Conservation (phyloP, 1,140 invertebrate genomes). For the Callitettix versicolor region DNA sequence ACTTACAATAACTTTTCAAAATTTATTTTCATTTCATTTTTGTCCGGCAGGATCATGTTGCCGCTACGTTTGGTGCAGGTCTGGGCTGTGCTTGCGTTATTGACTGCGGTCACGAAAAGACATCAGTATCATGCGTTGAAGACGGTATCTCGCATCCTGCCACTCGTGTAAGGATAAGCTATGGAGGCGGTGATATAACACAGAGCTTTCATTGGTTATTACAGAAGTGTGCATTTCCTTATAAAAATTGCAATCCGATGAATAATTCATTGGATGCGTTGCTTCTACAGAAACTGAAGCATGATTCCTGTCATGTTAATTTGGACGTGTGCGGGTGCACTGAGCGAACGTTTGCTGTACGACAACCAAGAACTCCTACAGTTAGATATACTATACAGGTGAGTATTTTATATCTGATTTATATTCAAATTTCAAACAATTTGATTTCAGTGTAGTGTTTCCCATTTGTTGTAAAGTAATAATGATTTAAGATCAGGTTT, state of each 20-base stretch:
- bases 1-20: too few species aligned
- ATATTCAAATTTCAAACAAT: neutral
- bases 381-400: conserved; percentile 60
- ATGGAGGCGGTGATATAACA: conserved; percentile 55
- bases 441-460: too few species aligned
- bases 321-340: conserved; percentile 75
- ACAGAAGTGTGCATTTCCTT: conserved; percentile 80
- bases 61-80: conserved; percentile 87
- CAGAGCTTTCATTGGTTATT: conserved; percentile 57
- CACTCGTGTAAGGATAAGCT: conserved; percentile 64
- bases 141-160: conserved; percentile 87
- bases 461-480: neutral
- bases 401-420: conserved; percentile 10
- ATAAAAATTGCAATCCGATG: conserved; percentile 58
- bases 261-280: conserved; percentile 56
- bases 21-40: too few species aligned
- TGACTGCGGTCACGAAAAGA: conserved; percentile 92
- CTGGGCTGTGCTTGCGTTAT: conserved; percentile 87
- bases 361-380: conserved; percentile 55
- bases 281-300: conserved; percentile 74
- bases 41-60: conserved; percentile 86
- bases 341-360: conserved; percentile 66
- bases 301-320: conserved; percentile 84
- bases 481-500: neutral
- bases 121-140: conserved; percentile 89